Evolutionary conservation across 2,113 vertebrate species (phyloP).

Genomic region (Echinops telfairi): DNA sequence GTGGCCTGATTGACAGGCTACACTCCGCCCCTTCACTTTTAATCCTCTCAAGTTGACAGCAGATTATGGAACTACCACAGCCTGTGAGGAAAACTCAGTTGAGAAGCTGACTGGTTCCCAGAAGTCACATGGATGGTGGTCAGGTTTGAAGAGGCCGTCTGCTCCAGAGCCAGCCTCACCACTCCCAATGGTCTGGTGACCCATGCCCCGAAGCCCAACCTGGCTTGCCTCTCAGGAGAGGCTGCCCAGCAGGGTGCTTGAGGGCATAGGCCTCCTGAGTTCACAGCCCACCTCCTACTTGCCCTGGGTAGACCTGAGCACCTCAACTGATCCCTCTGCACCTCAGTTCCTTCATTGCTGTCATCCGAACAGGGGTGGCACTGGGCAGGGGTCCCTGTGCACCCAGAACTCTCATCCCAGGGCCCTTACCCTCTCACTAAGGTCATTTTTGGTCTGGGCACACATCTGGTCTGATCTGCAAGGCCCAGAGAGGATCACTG

Average conservation of each 20-base stretch:
- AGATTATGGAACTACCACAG: no score
- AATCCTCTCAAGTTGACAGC: no score
- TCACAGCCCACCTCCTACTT: not conserved
- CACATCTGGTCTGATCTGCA: not conserved
- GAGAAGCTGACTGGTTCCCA: not conserved
- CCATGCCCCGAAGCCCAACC: not conserved
- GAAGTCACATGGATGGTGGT: not conserved
- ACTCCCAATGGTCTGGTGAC: not conserved
- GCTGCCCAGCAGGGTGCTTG: not conserved
- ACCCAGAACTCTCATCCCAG: not conserved
- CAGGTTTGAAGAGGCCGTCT: not conserved
- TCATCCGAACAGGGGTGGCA: not conserved
- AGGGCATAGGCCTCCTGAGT: not conserved
- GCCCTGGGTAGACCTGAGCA: not conserved
- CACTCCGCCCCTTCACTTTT: no score
- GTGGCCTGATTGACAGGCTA: no score
- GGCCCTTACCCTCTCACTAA: not conserved
- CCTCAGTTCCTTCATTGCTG: not conserved
- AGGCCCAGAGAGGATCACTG: not conserved
- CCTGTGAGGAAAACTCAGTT: not conserved
- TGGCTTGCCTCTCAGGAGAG: fast-evolving
- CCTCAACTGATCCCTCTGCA: not conserved
- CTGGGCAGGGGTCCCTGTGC: not conserved
- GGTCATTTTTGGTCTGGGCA: not conserved
- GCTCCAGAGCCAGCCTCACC: not conserved